Evolutionary conservation across 2,888 invertebrate species (phyloP).

Genomic region (Suillia variegata): DNA sequence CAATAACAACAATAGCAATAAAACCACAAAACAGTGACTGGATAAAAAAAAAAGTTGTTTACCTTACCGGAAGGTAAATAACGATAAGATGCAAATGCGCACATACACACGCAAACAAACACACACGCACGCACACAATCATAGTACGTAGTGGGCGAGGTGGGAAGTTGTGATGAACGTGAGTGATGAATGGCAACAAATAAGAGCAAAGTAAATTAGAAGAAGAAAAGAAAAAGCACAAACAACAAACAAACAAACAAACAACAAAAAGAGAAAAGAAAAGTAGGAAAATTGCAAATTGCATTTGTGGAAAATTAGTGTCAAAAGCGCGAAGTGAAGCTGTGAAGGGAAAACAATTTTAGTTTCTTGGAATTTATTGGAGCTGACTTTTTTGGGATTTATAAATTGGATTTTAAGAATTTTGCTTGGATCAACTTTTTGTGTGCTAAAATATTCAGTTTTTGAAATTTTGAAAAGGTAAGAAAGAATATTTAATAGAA

Average conservation of each 20-base stretch:
- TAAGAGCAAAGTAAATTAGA: background rate
- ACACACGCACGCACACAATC: background rate
- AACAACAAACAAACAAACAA: too few species aligned
- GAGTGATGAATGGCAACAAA: background rate
- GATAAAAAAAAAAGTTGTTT: conserved; percentile 4
- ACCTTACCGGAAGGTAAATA: conserved; percentile 5
- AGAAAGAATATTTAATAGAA: too few species aligned
- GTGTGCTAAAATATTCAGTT: too few species aligned
- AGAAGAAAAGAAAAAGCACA: background rate
- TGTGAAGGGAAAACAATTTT: too few species aligned
- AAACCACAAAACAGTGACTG: background rate
- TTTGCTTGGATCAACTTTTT: too few species aligned
- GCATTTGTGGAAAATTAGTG: background rate
- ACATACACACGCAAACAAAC: background rate
- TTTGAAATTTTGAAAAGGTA: too few species aligned
- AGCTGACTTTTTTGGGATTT: too few species aligned
- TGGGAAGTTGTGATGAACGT: background rate
- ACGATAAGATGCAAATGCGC: background rate
- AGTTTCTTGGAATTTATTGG: too few species aligned
- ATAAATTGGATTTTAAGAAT: too few species aligned
- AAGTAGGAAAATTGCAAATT: background rate
- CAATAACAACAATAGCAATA: background rate
- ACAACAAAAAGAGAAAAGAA: too few species aligned
- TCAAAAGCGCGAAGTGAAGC: too few species aligned
- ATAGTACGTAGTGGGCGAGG: background rate